A percentile compares a stretch with the other conserved stretches of the same genome.
Conservation (phyloP, 2,797 vertebrate genomes). For the Enteromius trimaculatus region DNA sequence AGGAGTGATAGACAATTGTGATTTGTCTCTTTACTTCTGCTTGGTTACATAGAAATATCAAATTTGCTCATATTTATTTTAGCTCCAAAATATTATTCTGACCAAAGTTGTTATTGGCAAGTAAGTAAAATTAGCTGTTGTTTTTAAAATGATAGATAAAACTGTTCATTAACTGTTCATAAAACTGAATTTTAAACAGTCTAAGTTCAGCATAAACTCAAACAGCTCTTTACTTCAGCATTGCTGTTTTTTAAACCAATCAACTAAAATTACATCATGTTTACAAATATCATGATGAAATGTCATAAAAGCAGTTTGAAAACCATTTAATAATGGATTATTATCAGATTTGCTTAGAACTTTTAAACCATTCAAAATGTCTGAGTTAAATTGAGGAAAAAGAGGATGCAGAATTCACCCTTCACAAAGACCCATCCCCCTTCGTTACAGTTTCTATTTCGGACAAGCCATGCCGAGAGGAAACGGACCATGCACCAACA, state of each 20-base stretch:
- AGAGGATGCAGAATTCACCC: not conserved
- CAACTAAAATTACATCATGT: not conserved
- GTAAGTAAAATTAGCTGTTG: not conserved
- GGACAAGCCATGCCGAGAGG: not conserved
- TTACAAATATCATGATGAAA: not conserved
- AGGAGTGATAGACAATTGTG: not conserved
- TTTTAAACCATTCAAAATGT: not conserved
- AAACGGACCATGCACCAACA: not conserved
- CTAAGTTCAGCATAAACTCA: not conserved
- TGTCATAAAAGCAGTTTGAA: not conserved
- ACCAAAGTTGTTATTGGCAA: not conserved
- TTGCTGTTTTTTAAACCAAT: not conserved
- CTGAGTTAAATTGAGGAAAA: not conserved
- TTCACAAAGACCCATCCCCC: not conserved
- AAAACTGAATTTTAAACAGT: not conserved
- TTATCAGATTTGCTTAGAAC: not conserved
- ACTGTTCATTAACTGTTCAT: not conserved
- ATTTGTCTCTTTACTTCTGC: not conserved
- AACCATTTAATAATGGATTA: not conserved
- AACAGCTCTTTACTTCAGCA: not conserved
- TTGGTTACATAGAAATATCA: not conserved
- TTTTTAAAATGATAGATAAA: not conserved
- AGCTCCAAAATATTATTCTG: not conserved
- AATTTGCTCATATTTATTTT: not conserved
- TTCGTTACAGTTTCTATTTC: not conserved